Evolutionary conservation across 2,888 invertebrate genomes (phyloP).

Genomic region (Coenonympha arcania): DNA sequence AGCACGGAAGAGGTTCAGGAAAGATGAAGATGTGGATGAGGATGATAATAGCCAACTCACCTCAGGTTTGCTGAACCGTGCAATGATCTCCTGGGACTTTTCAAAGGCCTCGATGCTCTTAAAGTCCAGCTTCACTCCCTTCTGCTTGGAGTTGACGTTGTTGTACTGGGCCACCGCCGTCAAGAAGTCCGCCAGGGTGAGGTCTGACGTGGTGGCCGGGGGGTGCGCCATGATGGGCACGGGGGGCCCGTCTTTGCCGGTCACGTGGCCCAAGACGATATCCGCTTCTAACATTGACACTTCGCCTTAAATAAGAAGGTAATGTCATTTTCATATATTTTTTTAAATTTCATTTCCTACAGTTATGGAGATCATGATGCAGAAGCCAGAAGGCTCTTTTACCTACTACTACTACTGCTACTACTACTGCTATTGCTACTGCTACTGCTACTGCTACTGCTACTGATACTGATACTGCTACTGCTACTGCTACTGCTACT

Average conservation of each 20-base stretch:
- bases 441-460: no score
- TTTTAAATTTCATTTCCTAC: no score
- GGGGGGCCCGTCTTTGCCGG: slow-evolving; percentile 62
- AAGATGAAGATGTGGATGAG: no score
- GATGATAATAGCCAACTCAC: no score
- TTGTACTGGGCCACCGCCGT: slow-evolving; percentile 70
- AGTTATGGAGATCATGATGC: no score
- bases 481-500: no score
- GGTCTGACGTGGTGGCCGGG: slow-evolving; percentile 80
- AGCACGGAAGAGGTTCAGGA: no score
- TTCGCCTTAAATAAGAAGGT: slow-evolving; percentile 57
- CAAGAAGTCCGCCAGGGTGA: slow-evolving; percentile 83
- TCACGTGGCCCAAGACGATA: slow-evolving; percentile 78
- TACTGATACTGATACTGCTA: no score
- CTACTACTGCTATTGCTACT: no score
- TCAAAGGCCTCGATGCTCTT: slow-evolving; percentile 84
- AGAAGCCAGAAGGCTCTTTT: no score
- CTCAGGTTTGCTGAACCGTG: slow-evolving; percentile 53
- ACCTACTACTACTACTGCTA: no score
- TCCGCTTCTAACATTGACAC: slow-evolving; percentile 91
- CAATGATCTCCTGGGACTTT: slow-evolving; percentile 66
- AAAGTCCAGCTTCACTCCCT: slow-evolving; percentile 92
- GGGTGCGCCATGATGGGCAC: slow-evolving; percentile 92
- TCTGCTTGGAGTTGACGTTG: slow-evolving; percentile 63
- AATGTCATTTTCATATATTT: no score